A percentile compares a stretch with the other conserved stretches of the same genome.
phyloP scores from a whole-genome alignment of 2,113 vertebrate species.

The Clarias magur region DNA sequence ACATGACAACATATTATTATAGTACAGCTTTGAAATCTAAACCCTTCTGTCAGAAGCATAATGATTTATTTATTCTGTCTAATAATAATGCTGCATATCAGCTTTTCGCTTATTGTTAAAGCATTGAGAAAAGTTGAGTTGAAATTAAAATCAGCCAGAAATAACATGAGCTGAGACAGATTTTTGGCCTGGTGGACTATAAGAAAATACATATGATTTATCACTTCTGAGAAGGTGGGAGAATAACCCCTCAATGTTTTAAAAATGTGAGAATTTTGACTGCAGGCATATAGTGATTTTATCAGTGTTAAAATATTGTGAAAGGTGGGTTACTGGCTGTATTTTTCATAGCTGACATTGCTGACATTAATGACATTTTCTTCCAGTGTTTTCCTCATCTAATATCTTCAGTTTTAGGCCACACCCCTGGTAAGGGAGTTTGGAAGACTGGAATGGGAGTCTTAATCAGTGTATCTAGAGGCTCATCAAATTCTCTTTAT shows the following conservation, averaged over 20 bases:
- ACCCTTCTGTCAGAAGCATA: slow-evolving; percentile 13
- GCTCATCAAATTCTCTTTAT: neutral
- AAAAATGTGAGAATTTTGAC: neutral
- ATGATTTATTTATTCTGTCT: slow-evolving; percentile 11
- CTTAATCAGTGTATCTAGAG: neutral
- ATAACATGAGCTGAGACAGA: slow-evolving; percentile 25
- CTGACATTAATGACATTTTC: neutral
- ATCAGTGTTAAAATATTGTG: neutral
- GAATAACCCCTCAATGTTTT: neutral
- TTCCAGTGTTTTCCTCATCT: neutral
- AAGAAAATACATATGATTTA: slow-evolving; percentile 27
- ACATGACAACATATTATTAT: slow-evolving; percentile 35
- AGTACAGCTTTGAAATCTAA: slow-evolving; percentile 15
- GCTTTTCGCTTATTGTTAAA: slow-evolving; percentile 1
- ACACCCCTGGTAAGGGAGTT: neutral
- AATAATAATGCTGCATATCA: slow-evolving; percentile 16
- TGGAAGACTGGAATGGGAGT: neutral
- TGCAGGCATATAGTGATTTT: neutral
- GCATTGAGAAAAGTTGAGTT: slow-evolving; percentile 2
- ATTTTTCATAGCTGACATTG: neutral
- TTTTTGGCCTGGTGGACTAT: slow-evolving; percentile 14
- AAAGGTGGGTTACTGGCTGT: neutral
- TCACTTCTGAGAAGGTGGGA: slow-evolving; percentile 14
- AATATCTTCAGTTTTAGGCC: neutral
- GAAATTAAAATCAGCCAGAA: slow-evolving; percentile 18